Conservation (phyloP, 2,888 invertebrate genomes). For the Pseudoips prasinana region DNA sequence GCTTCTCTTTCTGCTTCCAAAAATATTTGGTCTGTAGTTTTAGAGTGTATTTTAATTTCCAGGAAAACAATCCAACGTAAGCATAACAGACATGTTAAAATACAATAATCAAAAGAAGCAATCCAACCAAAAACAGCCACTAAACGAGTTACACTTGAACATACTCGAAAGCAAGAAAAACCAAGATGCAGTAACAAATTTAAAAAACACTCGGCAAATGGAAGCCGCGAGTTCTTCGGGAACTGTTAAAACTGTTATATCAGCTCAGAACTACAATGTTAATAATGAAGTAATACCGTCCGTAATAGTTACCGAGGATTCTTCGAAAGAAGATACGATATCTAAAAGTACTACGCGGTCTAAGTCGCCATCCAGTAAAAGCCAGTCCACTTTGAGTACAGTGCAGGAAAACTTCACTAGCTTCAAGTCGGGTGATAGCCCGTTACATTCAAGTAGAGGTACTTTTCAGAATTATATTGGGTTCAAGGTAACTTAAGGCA, state of each 20-base stretch:
- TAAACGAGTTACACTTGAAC: constrained; percentile 58
- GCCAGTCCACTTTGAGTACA: constrained; percentile 63
- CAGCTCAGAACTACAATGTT: constrained; percentile 43
- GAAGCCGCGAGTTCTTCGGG: constrained; percentile 59
- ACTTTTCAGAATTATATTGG: constrained; percentile 7
- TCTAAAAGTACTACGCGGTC: constrained; percentile 44
- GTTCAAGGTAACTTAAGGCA: no score
- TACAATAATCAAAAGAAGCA: constrained; percentile 47
- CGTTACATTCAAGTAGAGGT: constrained; percentile 54
- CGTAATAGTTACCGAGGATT: constrained; percentile 42
- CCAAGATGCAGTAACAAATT: constrained; percentile 42
- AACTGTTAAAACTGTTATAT: constrained; percentile 59
- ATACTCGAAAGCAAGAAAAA: constrained; percentile 40
- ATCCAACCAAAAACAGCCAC: constrained; percentile 48
- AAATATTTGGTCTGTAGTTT: no score
- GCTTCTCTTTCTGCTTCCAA: no score
- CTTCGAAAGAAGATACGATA: constrained; percentile 19
- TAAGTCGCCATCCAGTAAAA: constrained; percentile 64
- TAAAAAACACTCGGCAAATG: constrained; percentile 53
- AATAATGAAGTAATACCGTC: constrained; percentile 42
- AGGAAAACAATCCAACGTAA: constrained; percentile 67
- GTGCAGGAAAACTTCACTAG: constrained; percentile 62
- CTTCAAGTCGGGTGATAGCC: constrained; percentile 61
- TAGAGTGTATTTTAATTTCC: constrained; percentile 28
- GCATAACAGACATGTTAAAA: constrained; percentile 60